Evolutionary conservation across 2,113 vertebrate species (phyloP), one percentile per base, ranked within the genome.

Genomic region (Amia ocellicauda): DNA sequence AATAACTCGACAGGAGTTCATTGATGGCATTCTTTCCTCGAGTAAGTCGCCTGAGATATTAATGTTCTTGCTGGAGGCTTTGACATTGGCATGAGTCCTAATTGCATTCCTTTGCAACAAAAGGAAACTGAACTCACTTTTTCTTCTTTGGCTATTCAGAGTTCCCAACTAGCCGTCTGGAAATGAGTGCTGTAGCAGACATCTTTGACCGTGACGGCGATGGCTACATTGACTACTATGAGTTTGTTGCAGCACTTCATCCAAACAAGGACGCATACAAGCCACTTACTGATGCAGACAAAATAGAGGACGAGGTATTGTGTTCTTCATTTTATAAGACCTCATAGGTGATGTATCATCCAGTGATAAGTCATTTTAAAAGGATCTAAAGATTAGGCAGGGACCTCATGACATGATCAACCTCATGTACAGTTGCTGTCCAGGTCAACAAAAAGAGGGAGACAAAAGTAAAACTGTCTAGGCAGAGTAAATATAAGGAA

Each of bases 221-320:
- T 41, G 97, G 97, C 19, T 99, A 98, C 76, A 99, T 99, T 13
- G 97, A 99, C 80, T 99, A 99, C 72, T 99, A 99, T 0, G 97
- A 99, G 77, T 99, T 99, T 84, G 95, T 98, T 70, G 97, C 97
- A 2, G 97, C 97, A 19, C 91, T 99, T 50, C 96, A 98, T 83
- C 97, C 97, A 27, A 99, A 99, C 83, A 99, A 98, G 72, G 97
- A 99, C 8, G 97, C 97, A 0, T 99, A 98, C 77, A 99, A 99
- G 65, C 97, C 97, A 13, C 71, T 98, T 36, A 99, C 97, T 2
- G 97, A 99, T 59, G 97, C 94, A 4, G 97, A 99, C 82, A 99
- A 99, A 88, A 99, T 98, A 66, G 97, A 99, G 86, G 97, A 99
- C 69, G 97, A 99, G 93, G 97, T 98, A 81, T 62, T 3, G 7